phyloP scores from a whole-genome alignment of 2,797 vertebrate genomes.

The Artibeus jamaicensis region DNA sequence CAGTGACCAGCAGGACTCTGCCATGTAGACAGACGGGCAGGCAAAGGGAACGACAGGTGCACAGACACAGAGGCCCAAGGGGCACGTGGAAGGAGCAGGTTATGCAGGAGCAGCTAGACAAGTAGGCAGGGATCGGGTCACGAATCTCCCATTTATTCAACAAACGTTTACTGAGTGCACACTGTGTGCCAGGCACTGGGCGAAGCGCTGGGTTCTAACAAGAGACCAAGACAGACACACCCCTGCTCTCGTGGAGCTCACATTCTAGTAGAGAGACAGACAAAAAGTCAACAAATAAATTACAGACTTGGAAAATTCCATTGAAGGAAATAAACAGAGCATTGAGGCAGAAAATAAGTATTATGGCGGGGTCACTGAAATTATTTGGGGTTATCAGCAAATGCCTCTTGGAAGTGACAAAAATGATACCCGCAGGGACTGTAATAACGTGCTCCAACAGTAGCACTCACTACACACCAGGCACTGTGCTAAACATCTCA shows the following conservation, averaged over 20 bases:
- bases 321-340: constrained; percentile 14
- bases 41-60: not conserved
- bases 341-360: constrained; percentile 10
- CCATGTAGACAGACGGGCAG: not conserved
- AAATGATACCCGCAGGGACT: not conserved
- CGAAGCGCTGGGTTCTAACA: not conserved
- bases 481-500: not conserved
- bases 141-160: not conserved
- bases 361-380: not conserved
- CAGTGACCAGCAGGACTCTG: not conserved
- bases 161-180: not conserved
- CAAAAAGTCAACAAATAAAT: constrained; percentile 20
- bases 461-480: not conserved
- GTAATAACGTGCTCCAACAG: rapidly evolving
- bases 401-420: not conserved
- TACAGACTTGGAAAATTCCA: constrained; percentile 12
- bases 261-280: constrained; percentile 61
- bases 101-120: not conserved
- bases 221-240: not conserved
- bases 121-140: not conserved
- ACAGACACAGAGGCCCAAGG: not conserved
- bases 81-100: not conserved
- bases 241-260: constrained; percentile 63
- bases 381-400: not conserved
- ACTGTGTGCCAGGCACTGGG: not conserved